These are phyloP conservation scores for Pipistrellus pygmaeus DNA, from an alignment of 2,797 vertebrate genomes.

Conservation along the genomic window DNA sequence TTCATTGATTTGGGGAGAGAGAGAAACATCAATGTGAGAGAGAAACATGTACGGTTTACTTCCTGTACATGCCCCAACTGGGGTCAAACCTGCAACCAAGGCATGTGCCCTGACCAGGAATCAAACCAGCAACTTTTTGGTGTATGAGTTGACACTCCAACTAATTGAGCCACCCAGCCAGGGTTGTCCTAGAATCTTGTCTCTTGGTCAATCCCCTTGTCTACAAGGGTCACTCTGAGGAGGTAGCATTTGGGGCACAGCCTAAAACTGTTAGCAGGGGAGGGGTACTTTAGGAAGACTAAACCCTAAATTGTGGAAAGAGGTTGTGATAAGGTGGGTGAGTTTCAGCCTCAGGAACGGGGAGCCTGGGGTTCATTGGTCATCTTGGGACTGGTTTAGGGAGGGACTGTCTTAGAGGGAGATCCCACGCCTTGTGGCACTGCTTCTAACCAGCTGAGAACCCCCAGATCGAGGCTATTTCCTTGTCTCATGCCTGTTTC, in stretches of 20 bases:
- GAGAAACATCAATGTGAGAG: no score
- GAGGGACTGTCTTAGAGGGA: background rate
- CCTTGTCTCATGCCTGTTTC: background rate
- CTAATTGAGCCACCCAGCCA: background rate
- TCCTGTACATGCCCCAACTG: background rate
- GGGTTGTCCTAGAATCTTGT: background rate
- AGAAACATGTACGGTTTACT: background rate
- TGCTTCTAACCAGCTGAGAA: background rate
- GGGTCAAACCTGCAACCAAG: background rate
- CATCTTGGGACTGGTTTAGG: background rate
- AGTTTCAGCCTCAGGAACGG: no score
- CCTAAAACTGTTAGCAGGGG: background rate
- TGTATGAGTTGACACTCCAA: background rate
- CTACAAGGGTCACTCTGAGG: background rate
- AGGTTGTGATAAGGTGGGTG: background rate
- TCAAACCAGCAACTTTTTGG: background rate
- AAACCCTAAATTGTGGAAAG: background rate
- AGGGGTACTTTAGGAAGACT: background rate
- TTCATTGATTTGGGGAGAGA: background rate
- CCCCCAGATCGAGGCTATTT: background rate
- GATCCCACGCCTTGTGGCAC: background rate
- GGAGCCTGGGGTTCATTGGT: background rate
- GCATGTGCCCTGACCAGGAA: background rate
- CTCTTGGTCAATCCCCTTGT: background rate
- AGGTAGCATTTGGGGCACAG: background rate